phyloP scores from a whole-genome alignment of 2,797 vertebrate species.

The Pantherophis alleghaniensis region DNA sequence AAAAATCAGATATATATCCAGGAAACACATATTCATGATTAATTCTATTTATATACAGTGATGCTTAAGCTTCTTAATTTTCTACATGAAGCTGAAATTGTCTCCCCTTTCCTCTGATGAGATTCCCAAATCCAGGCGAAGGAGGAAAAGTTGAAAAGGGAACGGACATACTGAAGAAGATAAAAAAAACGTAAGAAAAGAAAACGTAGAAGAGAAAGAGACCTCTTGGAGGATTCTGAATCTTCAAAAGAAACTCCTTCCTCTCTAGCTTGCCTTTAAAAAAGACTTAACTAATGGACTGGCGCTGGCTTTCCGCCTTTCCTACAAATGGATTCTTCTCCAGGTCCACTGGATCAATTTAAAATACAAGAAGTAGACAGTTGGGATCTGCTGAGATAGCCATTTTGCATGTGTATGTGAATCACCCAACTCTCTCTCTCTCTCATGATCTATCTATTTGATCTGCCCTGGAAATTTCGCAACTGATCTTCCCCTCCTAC shows the following conservation, averaged over 20 bases:
- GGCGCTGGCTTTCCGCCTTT: neutral
- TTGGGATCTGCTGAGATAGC: neutral
- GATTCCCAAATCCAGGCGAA: neutral
- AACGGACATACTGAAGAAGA: neutral
- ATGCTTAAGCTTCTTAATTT: neutral
- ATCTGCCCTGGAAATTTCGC: conserved; percentile 12
- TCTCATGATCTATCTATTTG: conserved; percentile 10
- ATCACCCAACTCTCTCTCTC: neutral
- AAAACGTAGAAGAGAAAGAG: neutral
- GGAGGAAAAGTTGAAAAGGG: neutral
- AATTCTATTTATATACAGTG: neutral
- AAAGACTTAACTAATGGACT: neutral
- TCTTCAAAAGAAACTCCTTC: neutral
- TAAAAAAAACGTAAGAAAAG: neutral
- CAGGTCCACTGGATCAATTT: no score
- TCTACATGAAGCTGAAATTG: neutral
- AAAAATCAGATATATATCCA: neutral
- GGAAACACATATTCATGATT: neutral
- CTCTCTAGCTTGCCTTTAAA: neutral
- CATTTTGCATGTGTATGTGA: neutral
- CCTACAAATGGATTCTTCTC: neutral
- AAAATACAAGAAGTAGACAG: neutral
- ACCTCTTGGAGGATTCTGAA: neutral
- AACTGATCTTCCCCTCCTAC: neutral
- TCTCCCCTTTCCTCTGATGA: neutral